phyloP scores from a whole-genome alignment of 2,797 vertebrate genomes.

The Oreonectes daqikongensis region DNA sequence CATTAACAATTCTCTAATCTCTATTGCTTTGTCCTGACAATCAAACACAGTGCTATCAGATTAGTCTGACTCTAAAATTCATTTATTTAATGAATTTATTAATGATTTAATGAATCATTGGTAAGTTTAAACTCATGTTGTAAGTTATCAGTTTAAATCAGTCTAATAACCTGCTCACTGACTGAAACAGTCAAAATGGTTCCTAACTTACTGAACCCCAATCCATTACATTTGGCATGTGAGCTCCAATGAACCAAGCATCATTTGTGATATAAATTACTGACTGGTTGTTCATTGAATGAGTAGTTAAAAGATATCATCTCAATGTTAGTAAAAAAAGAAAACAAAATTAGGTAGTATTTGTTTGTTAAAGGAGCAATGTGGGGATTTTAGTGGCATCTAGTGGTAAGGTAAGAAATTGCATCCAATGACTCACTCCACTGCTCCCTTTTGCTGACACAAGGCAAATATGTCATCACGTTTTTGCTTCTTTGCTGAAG shows the following conservation, averaged over 20 bases:
- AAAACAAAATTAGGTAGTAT: no score
- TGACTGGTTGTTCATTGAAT: neutral
- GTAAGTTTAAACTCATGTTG: neutral
- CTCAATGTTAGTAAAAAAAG: no score
- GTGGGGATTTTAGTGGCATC: no score
- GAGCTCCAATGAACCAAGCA: neutral
- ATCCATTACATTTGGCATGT: constrained; percentile 3
- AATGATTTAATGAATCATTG: no score
- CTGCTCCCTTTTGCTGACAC: no score
- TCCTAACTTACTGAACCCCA: neutral
- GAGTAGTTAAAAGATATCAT: neutral
- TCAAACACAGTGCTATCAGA: neutral
- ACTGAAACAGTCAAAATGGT: neutral
- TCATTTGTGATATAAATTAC: neutral
- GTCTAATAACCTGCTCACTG: neutral
- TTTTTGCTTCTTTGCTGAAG: no score
- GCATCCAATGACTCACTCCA: no score
- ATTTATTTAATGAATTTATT: neutral
- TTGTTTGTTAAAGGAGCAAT: no score
- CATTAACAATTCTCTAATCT: neutral
- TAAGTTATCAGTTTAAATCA: neutral
- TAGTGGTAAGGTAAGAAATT: no score
- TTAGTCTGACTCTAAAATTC: neutral
- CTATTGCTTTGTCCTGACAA: neutral
- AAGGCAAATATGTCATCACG: no score